Conservation (phyloP, 2,797 vertebrate species). For the Chelon labrosus region DNA sequence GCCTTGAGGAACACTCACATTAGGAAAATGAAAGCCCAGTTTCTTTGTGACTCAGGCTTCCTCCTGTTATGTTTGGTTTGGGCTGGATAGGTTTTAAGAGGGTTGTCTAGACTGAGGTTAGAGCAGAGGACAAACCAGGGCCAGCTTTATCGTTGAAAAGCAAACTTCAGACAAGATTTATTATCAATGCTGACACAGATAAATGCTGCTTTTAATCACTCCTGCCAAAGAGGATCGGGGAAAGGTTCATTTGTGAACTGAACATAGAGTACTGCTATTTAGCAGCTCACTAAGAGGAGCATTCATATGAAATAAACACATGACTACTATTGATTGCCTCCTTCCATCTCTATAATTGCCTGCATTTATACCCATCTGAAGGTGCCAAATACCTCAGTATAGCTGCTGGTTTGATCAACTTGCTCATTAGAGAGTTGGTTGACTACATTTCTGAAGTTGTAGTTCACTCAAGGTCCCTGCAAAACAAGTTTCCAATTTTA, state of each 20-base stretch:
- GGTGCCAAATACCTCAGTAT: neutral
- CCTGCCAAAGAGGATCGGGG: slow-evolving; percentile 5
- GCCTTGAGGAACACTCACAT: slow-evolving; percentile 22
- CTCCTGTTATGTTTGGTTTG: slow-evolving; percentile 27
- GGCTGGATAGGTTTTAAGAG: slow-evolving; percentile 35
- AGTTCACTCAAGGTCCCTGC: slow-evolving; percentile 11
- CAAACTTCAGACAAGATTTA: slow-evolving; percentile 43
- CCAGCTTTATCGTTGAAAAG: slow-evolving; percentile 26
- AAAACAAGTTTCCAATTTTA: slow-evolving; percentile 17
- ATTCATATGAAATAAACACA: slow-evolving; percentile 6
- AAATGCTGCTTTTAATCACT: slow-evolving; percentile 23
- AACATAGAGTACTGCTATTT: neutral
- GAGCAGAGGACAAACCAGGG: slow-evolving; percentile 31
- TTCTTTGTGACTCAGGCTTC: slow-evolving; percentile 36
- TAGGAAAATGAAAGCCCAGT: slow-evolving; percentile 32
- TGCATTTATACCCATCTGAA: neutral
- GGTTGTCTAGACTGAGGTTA: slow-evolving; percentile 49
- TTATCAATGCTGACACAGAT: slow-evolving; percentile 19
- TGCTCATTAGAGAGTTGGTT: slow-evolving; percentile 30
- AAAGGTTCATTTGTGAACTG: neutral
- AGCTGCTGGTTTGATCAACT: slow-evolving; percentile 40
- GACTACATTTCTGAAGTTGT: slow-evolving; percentile 24
- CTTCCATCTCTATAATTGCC: neutral
- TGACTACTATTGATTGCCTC: neutral
- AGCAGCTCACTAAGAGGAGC: neutral